Conservation (phyloP, 2,888 invertebrate genomes). For the Beris morrisii region DNA sequence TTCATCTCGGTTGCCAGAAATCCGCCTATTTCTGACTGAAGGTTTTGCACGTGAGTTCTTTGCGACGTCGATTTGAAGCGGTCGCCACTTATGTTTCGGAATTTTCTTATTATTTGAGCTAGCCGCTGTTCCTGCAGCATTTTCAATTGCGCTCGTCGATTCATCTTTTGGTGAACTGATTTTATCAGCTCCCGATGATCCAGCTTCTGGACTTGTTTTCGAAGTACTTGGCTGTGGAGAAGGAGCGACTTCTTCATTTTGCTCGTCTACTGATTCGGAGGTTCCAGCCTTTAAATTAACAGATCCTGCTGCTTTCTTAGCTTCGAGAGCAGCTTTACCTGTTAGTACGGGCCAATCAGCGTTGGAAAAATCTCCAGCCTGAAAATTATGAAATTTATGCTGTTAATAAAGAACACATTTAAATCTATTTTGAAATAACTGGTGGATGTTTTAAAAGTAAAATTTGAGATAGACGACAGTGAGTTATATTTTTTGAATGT, state of each 20-base stretch:
- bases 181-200: neutral
- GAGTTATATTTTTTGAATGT: no score
- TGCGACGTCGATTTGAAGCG: conserved; percentile 79
- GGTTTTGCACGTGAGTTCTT: conserved; percentile 69
- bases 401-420: neutral
- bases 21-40: conserved; percentile 56
- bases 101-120: conserved; percentile 46
- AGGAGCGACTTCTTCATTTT: conserved; percentile 6
- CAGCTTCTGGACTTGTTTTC: neutral
- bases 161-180: conserved; percentile 6
- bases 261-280: conserved; percentile 1
- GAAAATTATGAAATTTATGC: conserved; percentile 45
- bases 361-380: conserved; percentile 87
- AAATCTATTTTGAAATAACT: neutral
- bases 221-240: neutral
- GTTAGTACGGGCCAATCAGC: conserved; percentile 88
- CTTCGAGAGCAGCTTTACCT: conserved; percentile 27
- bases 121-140: conserved; percentile 21
- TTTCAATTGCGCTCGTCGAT: neutral
- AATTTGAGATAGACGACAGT: no score
- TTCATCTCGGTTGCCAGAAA: conserved; percentile 47
- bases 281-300: conserved; percentile 11
- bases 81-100: conserved; percentile 83
- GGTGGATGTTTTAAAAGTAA: no score
- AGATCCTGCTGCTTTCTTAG: conserved; percentile 16